phyloP scores from a whole-genome alignment of 2,888 invertebrate species.

The Tenthredo notha region DNA sequence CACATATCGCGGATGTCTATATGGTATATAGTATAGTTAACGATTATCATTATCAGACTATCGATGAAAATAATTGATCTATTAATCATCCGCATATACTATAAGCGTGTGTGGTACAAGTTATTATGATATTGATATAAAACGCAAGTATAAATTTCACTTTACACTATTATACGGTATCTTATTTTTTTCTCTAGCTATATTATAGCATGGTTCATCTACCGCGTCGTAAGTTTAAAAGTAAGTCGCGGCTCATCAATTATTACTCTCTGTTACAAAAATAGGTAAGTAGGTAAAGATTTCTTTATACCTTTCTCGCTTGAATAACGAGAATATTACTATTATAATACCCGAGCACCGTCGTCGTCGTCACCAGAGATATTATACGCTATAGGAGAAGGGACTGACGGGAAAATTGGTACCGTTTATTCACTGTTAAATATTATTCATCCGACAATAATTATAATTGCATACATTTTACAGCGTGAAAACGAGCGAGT shows the following conservation, averaged over 20 bases:
- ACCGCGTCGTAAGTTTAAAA: constrained; percentile 22
- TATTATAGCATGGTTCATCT: neutral
- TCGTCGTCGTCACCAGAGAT: neutral
- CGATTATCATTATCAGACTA: neutral
- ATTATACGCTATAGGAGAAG: neutral
- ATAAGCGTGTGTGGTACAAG: too few species aligned
- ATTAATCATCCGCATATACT: neutral
- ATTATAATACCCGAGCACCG: neutral
- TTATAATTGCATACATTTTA: neutral
- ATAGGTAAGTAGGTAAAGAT: constrained; percentile 49
- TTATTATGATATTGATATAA: neutral
- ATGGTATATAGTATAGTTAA: neutral
- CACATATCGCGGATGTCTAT: neutral
- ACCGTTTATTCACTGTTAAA: neutral
- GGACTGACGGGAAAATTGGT: neutral
- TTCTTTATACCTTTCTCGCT: neutral
- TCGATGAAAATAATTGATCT: neutral
- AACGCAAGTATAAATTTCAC: constrained; percentile 29
- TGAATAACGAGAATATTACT: constrained; percentile 8
- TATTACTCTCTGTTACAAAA: constrained; percentile 25
- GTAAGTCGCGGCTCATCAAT: constrained; percentile 48
- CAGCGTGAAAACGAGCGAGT: neutral
- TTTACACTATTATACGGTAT: neutral
- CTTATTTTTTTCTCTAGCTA: neutral
- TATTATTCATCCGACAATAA: neutral